Base-by-base conservation (phyloP, 2,888 invertebrate species). In the Synanthedon myopaeformis region DNA sequence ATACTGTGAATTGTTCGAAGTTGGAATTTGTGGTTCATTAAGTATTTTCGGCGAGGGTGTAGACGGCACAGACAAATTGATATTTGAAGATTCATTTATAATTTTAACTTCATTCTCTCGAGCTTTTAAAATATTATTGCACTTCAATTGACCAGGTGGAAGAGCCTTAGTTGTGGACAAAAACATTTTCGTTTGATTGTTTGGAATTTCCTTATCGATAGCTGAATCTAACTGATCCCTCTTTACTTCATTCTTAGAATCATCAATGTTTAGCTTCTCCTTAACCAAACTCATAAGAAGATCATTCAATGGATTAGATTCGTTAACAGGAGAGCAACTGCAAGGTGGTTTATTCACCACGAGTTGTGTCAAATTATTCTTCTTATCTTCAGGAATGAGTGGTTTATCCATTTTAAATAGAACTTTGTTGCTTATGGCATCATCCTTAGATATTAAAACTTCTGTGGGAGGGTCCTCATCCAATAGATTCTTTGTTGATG, bases 91-190 rank as follows among this genome's bases (percentile, higher is more conserved):
- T 60, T 87, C 84, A 61, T 87, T 85, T 23, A 85, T 76, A 51
- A 88, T 80, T 61, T 85, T 88, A 5, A 87, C 80, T 64, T 87
- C 87, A 62, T 76, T 86, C 64, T 88, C 81, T 65, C 89, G 90
- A 80, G 95, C 95, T 90, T 98, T 98, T 54, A 97, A 88, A 74
- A 97, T 97, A 58, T 86, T 97, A 60, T 86, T 97, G 83, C 97
- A 97, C 83, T 97, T 98, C 58, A 97, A 90, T 72, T 96, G 95
- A 60, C 96, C 96, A 8, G 95, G 95, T 51, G 96, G 96, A 56
- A 97, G 90, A 19, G 94, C 92, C 66, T 92, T 91, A 28, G 89
- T 90, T 42, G 90, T 90, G 49, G 90, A 81, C 61, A 91, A 86
- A 61, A 92, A 90, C 71, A 91, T 88, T 72, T 91, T 91, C 50